Conservation (phyloP, 2,888 invertebrate species). For the Allygus modestus region DNA sequence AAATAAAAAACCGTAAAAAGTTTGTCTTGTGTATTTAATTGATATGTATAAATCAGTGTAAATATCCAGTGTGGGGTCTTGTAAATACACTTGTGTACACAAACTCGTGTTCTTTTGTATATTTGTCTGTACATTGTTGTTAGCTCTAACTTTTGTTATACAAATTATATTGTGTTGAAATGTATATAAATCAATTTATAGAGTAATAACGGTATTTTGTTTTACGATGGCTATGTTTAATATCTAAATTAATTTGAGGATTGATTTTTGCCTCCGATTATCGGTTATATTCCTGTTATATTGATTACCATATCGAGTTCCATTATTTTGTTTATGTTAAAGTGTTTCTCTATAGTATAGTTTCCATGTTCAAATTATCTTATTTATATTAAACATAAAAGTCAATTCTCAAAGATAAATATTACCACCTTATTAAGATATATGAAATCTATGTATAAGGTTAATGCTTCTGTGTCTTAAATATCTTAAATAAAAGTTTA, state of each 20-base stretch:
- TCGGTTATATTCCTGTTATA: constrained; percentile 41
- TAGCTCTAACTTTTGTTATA: constrained; percentile 55
- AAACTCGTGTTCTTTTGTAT: constrained; percentile 56
- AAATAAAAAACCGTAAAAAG: constrained; percentile 37
- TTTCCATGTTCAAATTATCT: constrained; percentile 44
- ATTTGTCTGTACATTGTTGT: constrained; percentile 57
- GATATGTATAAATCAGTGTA: constrained; percentile 56
- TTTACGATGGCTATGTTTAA: constrained; percentile 36
- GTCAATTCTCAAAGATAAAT: constrained; percentile 59
- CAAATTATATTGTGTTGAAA: constrained; percentile 56
- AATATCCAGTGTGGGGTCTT: constrained; percentile 44
- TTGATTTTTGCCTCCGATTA: constrained; percentile 52
- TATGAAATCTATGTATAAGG: constrained; percentile 45
- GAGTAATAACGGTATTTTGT: constrained; percentile 54
- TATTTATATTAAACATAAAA: constrained; percentile 50
- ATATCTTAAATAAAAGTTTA: constrained; percentile 44
- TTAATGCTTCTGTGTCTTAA: constrained; percentile 56
- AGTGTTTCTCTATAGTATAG: constrained; percentile 51
- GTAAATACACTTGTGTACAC: constrained; percentile 55
- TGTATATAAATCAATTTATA: constrained; percentile 57
- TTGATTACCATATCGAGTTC: constrained; percentile 55
- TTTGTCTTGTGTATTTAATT: constrained; percentile 58
- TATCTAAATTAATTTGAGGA: constrained; percentile 48
- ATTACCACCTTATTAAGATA: constrained; percentile 54
- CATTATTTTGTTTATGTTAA: constrained; percentile 42